Base-by-base conservation (phyloP, 2,888 invertebrate genomes). In the Heliconius ismenius region DNA sequence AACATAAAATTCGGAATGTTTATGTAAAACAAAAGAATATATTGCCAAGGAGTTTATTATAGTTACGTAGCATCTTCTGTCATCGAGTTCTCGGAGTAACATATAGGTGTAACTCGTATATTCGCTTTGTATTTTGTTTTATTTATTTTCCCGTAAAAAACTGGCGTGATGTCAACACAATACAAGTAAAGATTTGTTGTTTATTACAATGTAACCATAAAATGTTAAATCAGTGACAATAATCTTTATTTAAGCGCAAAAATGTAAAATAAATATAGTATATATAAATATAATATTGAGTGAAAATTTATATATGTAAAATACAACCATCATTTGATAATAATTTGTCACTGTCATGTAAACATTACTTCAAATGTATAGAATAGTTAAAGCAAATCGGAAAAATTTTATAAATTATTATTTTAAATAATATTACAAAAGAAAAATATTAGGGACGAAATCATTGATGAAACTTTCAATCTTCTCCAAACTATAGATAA, bases 141-240 rank as follows among this genome's bases (percentile, higher is more conserved):
- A 65, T 69, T 58, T 70, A 24, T 58, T 70, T 62, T 32, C n/a
- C n/a, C 26, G 28, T 26, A 43, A 60, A 28, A n/a, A 74, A 7
- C 18, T 70, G 58, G 54, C 69, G n/a, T 7, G n/a, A 68, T 60
- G 39, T 64, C 68, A 74, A 68, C 54, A 60, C 39, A 74, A 68
- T 32, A 60, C 39, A 74, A 43, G 6, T 21, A 58, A 67, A 74
- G 28, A 15, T 58, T 70, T 58, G 32, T 54, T 21, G 28, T 70
- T 54, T 58, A 32, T 70, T 70, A 58, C 32, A 58, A n/a, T 24
- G 32, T 54, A 28, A 4, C 54, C 11, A 69, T 54, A 54, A 69
- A 54, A 70, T 7, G 11, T 70, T n/a, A n/a, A 32, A 32, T 9
- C 32, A 70, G 32, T 58, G 10, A 32, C 21, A 28, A 28, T 32